Evolutionary conservation across 2,113 vertebrate genomes (phyloP).

Genomic region (Speoplatyrhinus poulsoni): DNA sequence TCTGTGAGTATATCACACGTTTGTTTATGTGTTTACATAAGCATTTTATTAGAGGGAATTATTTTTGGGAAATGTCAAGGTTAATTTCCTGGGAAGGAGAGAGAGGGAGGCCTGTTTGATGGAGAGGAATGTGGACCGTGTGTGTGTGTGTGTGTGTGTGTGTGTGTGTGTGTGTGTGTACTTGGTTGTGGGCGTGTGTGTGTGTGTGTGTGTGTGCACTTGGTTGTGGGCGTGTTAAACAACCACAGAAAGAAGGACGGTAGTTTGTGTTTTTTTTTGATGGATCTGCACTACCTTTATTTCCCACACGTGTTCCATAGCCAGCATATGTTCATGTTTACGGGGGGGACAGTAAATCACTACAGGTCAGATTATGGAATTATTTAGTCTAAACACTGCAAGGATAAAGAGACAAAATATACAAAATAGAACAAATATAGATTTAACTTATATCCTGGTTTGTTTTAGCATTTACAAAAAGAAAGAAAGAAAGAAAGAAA

Average conservation of each 20-base stretch:
- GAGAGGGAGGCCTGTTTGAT: slow-evolving; percentile 29
- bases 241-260: slow-evolving; percentile 38
- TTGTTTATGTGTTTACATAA: slow-evolving; percentile 72
- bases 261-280: slow-evolving; percentile 20
- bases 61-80: slow-evolving; percentile 71
- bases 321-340: slow-evolving; percentile 21
- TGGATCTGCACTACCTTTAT: slow-evolving; percentile 2
- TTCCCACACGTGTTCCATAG: slow-evolving; percentile 23
- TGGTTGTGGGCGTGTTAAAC: slow-evolving; percentile 30
- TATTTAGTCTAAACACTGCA: background rate
- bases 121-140: slow-evolving; percentile 48
- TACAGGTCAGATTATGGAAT: background rate
- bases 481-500: too few species aligned
- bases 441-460: background rate
- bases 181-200: slow-evolving; percentile 22
- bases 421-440: background rate
- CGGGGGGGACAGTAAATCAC: background rate
- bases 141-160: slow-evolving; percentile 16
- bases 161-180: slow-evolving; percentile 4
- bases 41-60: slow-evolving; percentile 69
- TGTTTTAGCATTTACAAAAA: background rate
- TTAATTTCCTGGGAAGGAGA: slow-evolving; percentile 69
- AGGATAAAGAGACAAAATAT: background rate
- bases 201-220: slow-evolving; percentile 7
- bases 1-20: slow-evolving; percentile 71